Evolutionary conservation across 2,888 invertebrate genomes (phyloP).

Genomic region (Philereme vetulata): DNA sequence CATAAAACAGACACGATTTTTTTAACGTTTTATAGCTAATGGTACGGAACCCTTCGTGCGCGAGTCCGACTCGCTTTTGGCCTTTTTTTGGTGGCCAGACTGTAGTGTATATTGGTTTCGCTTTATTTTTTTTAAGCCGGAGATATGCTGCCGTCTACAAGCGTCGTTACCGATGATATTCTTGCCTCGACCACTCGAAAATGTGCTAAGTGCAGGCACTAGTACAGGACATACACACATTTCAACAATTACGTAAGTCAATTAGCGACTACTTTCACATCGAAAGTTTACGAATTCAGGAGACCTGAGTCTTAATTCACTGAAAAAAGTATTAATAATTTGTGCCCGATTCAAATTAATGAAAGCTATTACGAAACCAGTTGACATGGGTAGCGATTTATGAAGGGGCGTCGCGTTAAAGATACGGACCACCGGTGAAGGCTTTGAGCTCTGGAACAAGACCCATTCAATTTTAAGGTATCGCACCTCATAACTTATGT

Average conservation of each 20-base stretch:
- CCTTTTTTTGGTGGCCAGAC: too few species aligned
- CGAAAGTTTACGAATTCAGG: constrained; percentile 3
- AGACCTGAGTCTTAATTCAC: neutral
- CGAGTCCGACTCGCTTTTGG: too few species aligned
- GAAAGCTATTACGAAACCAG: constrained; percentile 17
- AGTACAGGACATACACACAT: neutral
- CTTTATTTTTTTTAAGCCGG: too few species aligned
- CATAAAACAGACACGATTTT: too few species aligned
- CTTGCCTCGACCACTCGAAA: neutral
- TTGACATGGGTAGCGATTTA: constrained; percentile 13
- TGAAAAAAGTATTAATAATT: constrained; percentile 34
- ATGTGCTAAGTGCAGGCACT: neutral
- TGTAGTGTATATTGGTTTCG: too few species aligned
- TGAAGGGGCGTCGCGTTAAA: constrained; percentile 29
- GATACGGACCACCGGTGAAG: constrained; percentile 22
- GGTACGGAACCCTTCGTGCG: too few species aligned
- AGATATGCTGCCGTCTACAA: too few species aligned
- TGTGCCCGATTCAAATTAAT: constrained; percentile 25
- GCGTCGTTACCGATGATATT: too few species aligned
- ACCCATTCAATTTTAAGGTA: too few species aligned
- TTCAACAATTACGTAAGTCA: constrained; percentile 44
- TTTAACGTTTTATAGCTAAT: too few species aligned
- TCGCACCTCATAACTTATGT: too few species aligned
- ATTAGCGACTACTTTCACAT: constrained; percentile 45
- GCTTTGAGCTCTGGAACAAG: constrained; percentile 6